A percentile compares a stretch with the other conserved stretches of the same genome.
phyloP scores from a whole-genome alignment of 2,113 vertebrate species.

The Bagarius yarrelli region DNA sequence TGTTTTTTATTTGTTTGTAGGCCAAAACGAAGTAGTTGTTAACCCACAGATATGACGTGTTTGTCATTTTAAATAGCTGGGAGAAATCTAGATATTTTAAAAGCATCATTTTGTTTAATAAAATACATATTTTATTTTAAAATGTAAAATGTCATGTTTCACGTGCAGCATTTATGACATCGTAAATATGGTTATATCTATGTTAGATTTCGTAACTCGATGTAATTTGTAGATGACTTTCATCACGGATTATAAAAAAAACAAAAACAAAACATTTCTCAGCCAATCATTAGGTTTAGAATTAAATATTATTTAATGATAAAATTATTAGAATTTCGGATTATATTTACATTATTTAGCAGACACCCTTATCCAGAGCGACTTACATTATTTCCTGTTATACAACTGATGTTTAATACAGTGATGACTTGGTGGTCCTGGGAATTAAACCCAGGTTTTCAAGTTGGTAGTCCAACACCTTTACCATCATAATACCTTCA shows the following conservation, averaged over 20 bases:
- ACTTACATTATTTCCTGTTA: no score
- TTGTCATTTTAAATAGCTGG: constrained; percentile 9
- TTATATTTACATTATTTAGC: neutral
- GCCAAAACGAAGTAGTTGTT: constrained; percentile 1
- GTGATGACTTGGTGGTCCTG: no score
- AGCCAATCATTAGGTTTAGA: neutral
- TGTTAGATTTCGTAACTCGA: no score
- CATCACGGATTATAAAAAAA: neutral
- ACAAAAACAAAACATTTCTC: neutral
- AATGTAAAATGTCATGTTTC: neutral
- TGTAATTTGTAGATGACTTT: no score
- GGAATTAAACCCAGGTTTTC: no score
- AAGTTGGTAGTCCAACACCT: no score
- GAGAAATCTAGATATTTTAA: neutral
- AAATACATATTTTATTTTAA: neutral
- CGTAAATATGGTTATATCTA: neutral
- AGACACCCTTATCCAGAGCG: neutral
- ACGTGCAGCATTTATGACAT: neutral
- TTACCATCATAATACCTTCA: no score
- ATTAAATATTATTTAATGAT: neutral
- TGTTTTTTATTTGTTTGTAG: constrained; percentile 27
- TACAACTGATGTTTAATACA: no score
- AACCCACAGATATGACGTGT: constrained; percentile 2
- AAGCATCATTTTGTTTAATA: neutral
- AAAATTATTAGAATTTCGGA: neutral